phyloP scores from a whole-genome alignment of 1,140 invertebrate species.

The Drosophila willistoni region DNA sequence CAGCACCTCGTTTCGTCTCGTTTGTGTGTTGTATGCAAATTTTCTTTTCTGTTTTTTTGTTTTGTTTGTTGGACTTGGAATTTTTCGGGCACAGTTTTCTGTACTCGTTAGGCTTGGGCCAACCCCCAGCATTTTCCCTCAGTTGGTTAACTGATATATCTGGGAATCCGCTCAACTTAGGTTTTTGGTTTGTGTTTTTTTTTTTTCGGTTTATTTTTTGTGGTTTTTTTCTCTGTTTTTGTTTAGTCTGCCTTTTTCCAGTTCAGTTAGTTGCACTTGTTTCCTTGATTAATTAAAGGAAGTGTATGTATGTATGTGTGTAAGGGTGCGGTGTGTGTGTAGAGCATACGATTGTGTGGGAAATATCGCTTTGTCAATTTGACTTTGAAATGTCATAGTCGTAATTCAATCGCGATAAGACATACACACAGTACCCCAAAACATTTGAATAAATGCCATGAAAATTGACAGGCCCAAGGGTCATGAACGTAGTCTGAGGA shows the following conservation, averaged over 20 bases:
- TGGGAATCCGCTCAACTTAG: conserved; percentile 45
- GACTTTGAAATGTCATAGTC: conserved; percentile 72
- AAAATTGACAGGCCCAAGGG: conserved; percentile 59
- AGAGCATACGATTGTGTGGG: conserved; percentile 38
- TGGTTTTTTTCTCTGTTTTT: conserved; percentile 15
- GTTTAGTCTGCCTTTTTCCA: conserved; percentile 17
- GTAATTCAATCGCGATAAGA: conserved; percentile 62
- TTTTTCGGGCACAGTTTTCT: conserved; percentile 49
- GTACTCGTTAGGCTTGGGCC: conserved; percentile 54
- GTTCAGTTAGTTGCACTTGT: conserved; percentile 69
- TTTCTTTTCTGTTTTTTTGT: conserved; percentile 46
- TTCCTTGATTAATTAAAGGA: conserved; percentile 76
- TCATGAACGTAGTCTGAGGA: not conserved
- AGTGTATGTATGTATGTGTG: conserved; percentile 15
- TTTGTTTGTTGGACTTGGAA: conserved; percentile 55
- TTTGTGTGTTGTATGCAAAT: conserved; percentile 81
- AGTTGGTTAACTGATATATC: conserved; percentile 63
- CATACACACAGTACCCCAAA: conserved; percentile 64
- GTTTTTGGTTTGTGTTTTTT: conserved; percentile 21
- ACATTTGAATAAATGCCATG: conserved; percentile 71
- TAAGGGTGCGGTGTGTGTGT: not conserved
- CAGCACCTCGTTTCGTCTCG: conserved; percentile 50
- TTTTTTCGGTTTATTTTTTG: conserved; percentile 25
- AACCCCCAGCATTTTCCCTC: conserved; percentile 18
- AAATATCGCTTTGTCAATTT: conserved; percentile 65